Conservation (phyloP, 1,140 invertebrate species). For the Lepidurus arcticus region DNA sequence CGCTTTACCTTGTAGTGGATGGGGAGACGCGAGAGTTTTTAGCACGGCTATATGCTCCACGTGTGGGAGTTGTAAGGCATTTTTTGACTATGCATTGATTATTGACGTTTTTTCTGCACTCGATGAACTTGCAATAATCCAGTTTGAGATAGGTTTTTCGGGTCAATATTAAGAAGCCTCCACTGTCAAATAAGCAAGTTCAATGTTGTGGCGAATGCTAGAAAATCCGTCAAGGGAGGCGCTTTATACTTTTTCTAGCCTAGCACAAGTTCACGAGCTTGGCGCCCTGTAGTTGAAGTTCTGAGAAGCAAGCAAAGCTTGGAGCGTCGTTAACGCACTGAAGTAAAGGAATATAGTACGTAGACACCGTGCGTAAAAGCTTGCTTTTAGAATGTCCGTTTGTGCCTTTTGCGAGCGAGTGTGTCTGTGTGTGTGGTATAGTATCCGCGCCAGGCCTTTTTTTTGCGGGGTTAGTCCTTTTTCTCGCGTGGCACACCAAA, state of each 20-base stretch:
- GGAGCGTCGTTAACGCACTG: neutral
- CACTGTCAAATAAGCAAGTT: neutral
- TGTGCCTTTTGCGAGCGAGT: conserved; percentile 15
- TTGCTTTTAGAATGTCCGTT: conserved; percentile 19
- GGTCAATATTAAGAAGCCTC: neutral
- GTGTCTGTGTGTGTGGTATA: conserved; percentile 4
- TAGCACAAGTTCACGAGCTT: neutral
- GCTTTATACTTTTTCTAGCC: no score
- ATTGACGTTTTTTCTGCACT: neutral
- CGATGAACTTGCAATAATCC: conserved; percentile 6
- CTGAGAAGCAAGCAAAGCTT: neutral
- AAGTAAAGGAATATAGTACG: conserved; percentile 11
- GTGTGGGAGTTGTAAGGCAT: conserved; percentile 18
- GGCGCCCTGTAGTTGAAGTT: neutral
- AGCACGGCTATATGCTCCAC: conserved; percentile 17
- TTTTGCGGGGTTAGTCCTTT: conserved; percentile 5
- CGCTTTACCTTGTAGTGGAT: conserved; percentile 9
- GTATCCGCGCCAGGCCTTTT: neutral
- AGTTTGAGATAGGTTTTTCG: neutral
- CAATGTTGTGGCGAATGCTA: no score
- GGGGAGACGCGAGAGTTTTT: conserved; percentile 9
- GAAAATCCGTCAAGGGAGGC: no score
- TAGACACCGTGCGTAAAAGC: conserved; percentile 17
- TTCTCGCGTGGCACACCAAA: conserved; percentile 6
- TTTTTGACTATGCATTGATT: conserved; percentile 19